Evolutionary conservation across 2,888 invertebrate species (phyloP).

Genomic region (Athripsodes cinereus): DNA sequence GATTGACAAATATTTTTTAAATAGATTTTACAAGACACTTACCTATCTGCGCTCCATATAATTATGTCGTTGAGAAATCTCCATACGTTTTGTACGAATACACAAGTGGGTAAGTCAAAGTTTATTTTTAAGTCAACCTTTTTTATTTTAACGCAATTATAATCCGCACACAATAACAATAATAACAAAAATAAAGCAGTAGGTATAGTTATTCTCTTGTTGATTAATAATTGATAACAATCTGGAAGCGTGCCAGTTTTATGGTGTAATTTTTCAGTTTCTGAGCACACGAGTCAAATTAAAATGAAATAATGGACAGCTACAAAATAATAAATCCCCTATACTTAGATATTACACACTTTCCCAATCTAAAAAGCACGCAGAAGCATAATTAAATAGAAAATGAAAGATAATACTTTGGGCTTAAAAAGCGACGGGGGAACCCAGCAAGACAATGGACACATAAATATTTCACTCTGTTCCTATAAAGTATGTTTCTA

Average conservation of each 20-base stretch:
- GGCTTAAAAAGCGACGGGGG: background rate
- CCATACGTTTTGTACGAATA: too few relatives aligned
- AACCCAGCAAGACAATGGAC: background rate
- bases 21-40: too few relatives aligned
- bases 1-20: too few relatives aligned
- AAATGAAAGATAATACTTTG: background rate
- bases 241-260: constrained; percentile 12
- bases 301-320: constrained; percentile 17
- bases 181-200: too few relatives aligned
- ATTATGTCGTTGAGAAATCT: too few relatives aligned
- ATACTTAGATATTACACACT: background rate
- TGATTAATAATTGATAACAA: constrained; percentile 14
- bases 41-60: too few relatives aligned
- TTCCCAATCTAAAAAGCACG: background rate
- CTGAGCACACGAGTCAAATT: constrained; percentile 17
- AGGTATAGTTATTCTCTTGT: background rate
- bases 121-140: too few relatives aligned
- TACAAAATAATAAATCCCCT: background rate
- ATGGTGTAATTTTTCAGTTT: constrained; percentile 11
- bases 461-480: too few relatives aligned
- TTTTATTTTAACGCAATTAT: too few relatives aligned
- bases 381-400: background rate
- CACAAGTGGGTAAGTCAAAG: too few relatives aligned
- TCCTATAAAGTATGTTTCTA: too few relatives aligned
- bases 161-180: too few relatives aligned